phyloP scores from a whole-genome alignment of 1,140 invertebrate genomes.

The Euura saliciscinereae region DNA sequence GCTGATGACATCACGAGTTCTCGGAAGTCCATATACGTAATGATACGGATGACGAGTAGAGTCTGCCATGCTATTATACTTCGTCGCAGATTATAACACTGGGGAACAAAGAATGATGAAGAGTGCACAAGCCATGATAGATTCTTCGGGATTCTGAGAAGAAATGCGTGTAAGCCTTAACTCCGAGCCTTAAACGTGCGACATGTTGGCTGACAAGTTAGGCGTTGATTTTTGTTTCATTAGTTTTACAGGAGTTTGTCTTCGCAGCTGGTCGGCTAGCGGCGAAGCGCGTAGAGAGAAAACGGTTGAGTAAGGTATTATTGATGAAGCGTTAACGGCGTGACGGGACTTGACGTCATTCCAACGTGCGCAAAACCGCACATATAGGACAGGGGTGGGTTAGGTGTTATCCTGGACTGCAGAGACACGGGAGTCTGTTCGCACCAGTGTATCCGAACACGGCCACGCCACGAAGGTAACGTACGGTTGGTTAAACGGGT shows the following conservation, averaged over 20 bases:
- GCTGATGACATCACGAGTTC: background rate
- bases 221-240: constrained; percentile 1
- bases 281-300: too few species aligned
- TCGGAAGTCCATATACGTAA: background rate
- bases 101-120: too few species aligned
- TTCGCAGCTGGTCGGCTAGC: background rate
- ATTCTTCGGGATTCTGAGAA: too few species aligned
- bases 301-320: background rate
- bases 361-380: background rate
- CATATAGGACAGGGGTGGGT: background rate
- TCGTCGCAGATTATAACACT: too few species aligned
- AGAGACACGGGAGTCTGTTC: background rate
- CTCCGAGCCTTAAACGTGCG: background rate
- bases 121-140: too few species aligned
- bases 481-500: background rate
- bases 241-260: constrained; percentile 2
- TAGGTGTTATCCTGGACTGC: background rate
- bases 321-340: background rate
- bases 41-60: background rate
- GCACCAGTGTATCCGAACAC: background rate
- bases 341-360: background rate
- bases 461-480: background rate
- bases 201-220: background rate
- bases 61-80: background rate
- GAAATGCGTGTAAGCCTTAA: background rate